Conservation (phyloP, 2,888 invertebrate species). For the Rhimphoctona megacephalus region DNA sequence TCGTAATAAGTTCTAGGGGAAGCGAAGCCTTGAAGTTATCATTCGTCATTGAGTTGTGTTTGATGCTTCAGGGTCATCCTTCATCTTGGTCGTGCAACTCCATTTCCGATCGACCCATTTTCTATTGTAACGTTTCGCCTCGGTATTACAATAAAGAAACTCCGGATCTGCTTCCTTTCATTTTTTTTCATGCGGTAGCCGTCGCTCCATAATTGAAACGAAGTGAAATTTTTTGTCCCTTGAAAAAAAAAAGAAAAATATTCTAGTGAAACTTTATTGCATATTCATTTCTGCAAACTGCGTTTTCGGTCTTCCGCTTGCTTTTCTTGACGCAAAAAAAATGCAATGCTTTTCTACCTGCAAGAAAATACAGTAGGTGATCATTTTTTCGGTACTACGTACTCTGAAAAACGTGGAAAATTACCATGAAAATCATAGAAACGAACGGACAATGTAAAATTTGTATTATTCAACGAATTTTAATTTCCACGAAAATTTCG, state of each 20-base stretch:
- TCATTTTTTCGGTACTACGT: not conserved
- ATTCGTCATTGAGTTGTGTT: constrained; percentile 11
- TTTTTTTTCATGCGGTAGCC: constrained; percentile 19
- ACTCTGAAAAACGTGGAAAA: not conserved
- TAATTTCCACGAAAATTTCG: not conserved
- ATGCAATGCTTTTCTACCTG: not conserved
- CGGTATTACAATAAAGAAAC: constrained; percentile 31
- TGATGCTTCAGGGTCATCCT: constrained; percentile 53
- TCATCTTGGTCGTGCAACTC: constrained; percentile 36
- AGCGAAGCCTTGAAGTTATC: constrained; percentile 29
- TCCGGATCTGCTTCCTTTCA: constrained; percentile 19
- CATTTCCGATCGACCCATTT: constrained; percentile 63
- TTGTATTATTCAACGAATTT: not conserved
- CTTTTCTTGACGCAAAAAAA: not conserved
- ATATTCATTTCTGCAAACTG: not conserved
- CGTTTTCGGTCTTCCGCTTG: not conserved
- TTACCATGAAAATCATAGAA: not conserved
- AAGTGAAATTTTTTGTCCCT: constrained; percentile 14
- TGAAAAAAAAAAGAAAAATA: not conserved
- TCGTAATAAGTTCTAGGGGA: constrained; percentile 46
- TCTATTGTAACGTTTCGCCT: constrained; percentile 37
- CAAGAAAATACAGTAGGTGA: not conserved
- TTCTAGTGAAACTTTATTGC: not conserved
- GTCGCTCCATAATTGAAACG: not conserved
- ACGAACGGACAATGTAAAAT: not conserved